Evolutionary conservation across 2,888 invertebrate species (phyloP).

Genomic region (Drosophila prolongata): DNA sequence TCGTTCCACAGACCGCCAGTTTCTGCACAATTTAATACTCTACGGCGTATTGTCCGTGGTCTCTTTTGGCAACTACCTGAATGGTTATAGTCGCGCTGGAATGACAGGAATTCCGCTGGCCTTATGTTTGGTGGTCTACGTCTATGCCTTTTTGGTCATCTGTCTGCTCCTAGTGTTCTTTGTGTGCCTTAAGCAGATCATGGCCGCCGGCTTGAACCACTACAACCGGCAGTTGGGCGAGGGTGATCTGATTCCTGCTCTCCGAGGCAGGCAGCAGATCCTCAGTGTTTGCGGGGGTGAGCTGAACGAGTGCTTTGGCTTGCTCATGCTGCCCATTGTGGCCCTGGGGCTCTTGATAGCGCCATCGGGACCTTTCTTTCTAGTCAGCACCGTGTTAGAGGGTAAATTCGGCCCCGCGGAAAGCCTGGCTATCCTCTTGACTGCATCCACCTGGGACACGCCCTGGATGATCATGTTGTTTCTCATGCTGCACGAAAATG

Average conservation of each 20-base stretch:
- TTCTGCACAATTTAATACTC: constrained; percentile 38
- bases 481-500: constrained; percentile 50
- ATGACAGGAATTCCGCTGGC: background rate
- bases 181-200: constrained; percentile 55
- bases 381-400: constrained; percentile 59
- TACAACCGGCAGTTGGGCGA: constrained; percentile 38
- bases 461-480: constrained; percentile 58
- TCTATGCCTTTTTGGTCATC: constrained; percentile 47
- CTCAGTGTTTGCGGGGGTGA: constrained; percentile 35
- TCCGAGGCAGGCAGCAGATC: constrained; percentile 34
- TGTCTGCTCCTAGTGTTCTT: constrained; percentile 53
- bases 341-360: constrained; percentile 40
- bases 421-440: background rate
- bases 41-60: constrained; percentile 39
- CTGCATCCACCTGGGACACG: constrained; percentile 43
- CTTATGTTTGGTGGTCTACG: constrained; percentile 38
- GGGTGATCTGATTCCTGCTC: background rate
- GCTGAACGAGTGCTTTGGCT: constrained; percentile 51
- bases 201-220: constrained; percentile 37
- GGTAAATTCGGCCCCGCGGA: constrained; percentile 20
- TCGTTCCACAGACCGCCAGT: constrained; percentile 14
- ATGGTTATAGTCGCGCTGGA: constrained; percentile 32
- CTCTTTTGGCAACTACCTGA: constrained; percentile 33
- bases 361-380: constrained; percentile 50
- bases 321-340: constrained; percentile 56